Evolutionary conservation across 2,888 invertebrate genomes (phyloP).

Genomic region (Phaedon cochleariae): DNA sequence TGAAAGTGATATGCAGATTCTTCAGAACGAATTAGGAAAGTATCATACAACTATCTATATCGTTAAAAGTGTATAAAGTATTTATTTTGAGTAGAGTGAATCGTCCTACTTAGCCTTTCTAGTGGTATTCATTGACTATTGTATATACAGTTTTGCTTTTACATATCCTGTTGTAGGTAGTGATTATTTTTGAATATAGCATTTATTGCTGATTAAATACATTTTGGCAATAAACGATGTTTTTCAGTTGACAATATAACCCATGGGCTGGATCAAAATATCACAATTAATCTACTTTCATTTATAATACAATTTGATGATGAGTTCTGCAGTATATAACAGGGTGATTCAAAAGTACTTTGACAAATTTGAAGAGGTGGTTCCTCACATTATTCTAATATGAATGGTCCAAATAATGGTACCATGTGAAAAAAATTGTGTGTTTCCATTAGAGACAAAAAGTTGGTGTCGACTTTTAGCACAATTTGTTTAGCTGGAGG

Average conservation of each 20-base stretch:
- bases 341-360: too few relatives aligned
- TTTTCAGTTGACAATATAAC: neutral
- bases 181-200: neutral
- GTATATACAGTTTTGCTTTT: conserved; percentile 1
- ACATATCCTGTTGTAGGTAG: neutral
- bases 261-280: too few relatives aligned
- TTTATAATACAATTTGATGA: too few relatives aligned
- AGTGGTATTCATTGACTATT: neutral
- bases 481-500: too few relatives aligned
- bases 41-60: neutral
- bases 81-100: neutral
- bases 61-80: neutral
- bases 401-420: too few relatives aligned
- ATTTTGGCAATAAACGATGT: neutral
- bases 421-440: too few relatives aligned
- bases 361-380: too few relatives aligned
- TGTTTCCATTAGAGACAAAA: too few relatives aligned
- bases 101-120: neutral
- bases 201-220: neutral
- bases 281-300: too few relatives aligned
- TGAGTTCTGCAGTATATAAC: too few relatives aligned
- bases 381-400: too few relatives aligned
- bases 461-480: too few relatives aligned
- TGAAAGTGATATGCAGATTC: neutral
- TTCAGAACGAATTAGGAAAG: neutral